Evolutionary conservation across 2,888 invertebrate genomes (phyloP).

Genomic region (Maniola hyperantus): DNA sequence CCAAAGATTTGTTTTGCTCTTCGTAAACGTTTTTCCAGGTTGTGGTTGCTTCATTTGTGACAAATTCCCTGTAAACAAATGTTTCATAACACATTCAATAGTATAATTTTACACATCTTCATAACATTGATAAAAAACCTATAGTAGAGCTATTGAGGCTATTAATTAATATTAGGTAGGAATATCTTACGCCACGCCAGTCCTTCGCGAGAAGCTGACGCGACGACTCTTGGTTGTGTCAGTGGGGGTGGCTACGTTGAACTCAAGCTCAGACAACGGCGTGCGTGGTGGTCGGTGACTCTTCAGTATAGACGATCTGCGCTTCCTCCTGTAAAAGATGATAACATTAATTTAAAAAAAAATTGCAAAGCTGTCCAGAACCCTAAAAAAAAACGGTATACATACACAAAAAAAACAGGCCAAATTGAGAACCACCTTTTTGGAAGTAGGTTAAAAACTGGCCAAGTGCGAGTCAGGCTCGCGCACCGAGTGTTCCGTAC

Average conservation of each 20-base stretch:
- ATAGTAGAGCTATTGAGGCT: too few species aligned
- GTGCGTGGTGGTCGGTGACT: conserved; percentile 68
- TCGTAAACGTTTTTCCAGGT: conserved; percentile 77
- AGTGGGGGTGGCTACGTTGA: conserved; percentile 71
- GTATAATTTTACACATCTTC: neutral
- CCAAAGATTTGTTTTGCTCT: conserved; percentile 70
- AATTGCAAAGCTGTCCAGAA: too few species aligned
- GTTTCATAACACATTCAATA: neutral
- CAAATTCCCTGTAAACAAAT: conserved; percentile 62
- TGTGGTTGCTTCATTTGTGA: conserved; percentile 72
- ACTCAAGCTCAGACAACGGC: conserved; percentile 73
- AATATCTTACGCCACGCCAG: conserved; percentile 69
- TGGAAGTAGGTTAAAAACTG: too few species aligned
- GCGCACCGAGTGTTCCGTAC: too few species aligned
- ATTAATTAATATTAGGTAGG: neutral
- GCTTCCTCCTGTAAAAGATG: conserved; percentile 59
- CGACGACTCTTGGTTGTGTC: conserved; percentile 70
- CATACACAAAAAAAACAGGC: too few species aligned
- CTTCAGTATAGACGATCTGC: conserved; percentile 73
- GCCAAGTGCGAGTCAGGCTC: too few species aligned
- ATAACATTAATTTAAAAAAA: too few species aligned
- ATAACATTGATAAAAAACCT: too few species aligned
- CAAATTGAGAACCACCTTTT: too few species aligned
- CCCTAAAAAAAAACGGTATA: too few species aligned
- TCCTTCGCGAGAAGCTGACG: conserved; percentile 70